phyloP scores from a whole-genome alignment of 2,888 invertebrate genomes.

The Nephrotoma flavescens region DNA sequence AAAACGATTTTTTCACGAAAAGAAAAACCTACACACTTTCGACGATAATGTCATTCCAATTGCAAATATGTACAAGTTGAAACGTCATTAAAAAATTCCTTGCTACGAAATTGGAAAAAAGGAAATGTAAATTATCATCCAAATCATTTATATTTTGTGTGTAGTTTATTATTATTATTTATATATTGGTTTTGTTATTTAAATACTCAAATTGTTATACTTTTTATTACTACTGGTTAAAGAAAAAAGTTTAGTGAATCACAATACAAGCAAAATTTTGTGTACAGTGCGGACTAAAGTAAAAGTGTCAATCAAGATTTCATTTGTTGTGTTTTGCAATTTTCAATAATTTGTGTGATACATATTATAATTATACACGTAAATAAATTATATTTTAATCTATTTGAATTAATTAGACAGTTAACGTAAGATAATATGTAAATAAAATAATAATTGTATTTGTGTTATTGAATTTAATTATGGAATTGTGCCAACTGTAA shows the following conservation, averaged over 20 bases:
- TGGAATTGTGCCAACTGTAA: background rate
- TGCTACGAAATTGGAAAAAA: background rate
- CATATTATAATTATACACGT: background rate
- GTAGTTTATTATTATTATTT: background rate
- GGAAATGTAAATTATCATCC: background rate
- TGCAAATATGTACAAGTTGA: background rate
- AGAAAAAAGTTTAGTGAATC: background rate
- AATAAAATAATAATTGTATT: background rate
- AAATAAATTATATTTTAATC: background rate
- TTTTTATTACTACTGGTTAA: background rate
- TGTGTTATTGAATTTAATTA: background rate
- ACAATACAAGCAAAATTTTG: background rate
- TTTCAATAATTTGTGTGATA: background rate
- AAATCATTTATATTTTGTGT: background rate
- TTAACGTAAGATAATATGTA: background rate
- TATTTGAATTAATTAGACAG: background rate
- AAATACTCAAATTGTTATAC: background rate
- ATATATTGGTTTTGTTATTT: background rate
- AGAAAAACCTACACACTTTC: background rate
- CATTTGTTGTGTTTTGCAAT: background rate
- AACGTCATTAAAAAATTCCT: background rate
- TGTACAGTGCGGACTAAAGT: background rate
- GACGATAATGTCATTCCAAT: background rate
- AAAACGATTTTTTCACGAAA: background rate
- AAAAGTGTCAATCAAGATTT: background rate